phyloP scores from a whole-genome alignment of 2,797 vertebrate genomes.

The Microchirus variegatus region DNA sequence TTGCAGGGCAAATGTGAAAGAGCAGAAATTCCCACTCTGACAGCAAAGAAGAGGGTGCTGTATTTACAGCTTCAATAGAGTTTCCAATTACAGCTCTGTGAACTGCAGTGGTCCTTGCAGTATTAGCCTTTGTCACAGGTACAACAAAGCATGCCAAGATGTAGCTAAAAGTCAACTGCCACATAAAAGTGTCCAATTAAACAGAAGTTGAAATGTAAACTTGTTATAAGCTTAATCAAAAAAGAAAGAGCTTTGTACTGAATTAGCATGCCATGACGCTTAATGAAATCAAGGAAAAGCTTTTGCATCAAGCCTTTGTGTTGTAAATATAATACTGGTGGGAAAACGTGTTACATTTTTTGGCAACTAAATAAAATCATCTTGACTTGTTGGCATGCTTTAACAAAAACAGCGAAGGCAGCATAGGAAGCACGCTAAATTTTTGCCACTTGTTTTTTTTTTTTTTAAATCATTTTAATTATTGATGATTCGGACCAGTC shows the following conservation, averaged over 20 bases:
- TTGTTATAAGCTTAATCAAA: constrained; percentile 25
- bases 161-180: constrained; percentile 43
- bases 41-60: constrained; percentile 56
- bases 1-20: constrained; percentile 39
- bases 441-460: no score
- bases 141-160: constrained; percentile 50
- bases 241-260: constrained; percentile 7
- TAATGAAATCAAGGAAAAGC: no score
- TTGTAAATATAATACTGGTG: no score
- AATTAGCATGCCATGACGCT: no score
- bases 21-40: constrained; percentile 47
- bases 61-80: constrained; percentile 79
- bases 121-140: constrained; percentile 60
- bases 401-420: no score
- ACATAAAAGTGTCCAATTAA: constrained; percentile 50
- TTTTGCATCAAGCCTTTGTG: no score
- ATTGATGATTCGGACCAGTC: no score
- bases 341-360: no score
- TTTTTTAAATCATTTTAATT: no score
- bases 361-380: no score
- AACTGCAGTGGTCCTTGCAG: constrained; percentile 59
- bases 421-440: no score
- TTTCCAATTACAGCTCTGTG: constrained; percentile 76
- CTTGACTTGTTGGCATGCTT: no score
- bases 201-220: constrained; percentile 30